Evolutionary conservation across 1,140 invertebrate species (phyloP).

Genomic region (Ladona fulva): DNA sequence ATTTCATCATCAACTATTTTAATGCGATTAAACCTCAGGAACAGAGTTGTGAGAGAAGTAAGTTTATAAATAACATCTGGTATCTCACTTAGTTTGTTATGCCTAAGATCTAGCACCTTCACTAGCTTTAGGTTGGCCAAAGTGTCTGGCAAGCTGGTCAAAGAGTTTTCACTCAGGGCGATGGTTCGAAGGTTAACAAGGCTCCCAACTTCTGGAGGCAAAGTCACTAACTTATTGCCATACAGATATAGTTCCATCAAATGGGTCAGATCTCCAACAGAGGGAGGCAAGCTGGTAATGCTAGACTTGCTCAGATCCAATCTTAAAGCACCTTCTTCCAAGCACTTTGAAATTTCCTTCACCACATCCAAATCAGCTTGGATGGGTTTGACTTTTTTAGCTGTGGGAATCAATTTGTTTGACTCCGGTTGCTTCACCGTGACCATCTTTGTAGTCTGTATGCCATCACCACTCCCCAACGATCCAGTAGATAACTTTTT

Average conservation of each 20-base stretch:
- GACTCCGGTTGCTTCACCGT: slow-evolving; percentile 91
- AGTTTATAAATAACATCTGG: slow-evolving; percentile 94
- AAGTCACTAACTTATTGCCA: slow-evolving; percentile 86
- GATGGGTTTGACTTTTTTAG: slow-evolving; percentile 81
- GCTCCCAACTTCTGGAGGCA: slow-evolving; percentile 90
- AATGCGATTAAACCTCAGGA: slow-evolving; percentile 94
- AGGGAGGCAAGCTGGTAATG: slow-evolving; percentile 80
- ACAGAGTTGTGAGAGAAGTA: slow-evolving; percentile 86
- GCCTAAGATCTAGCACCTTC: slow-evolving; percentile 89
- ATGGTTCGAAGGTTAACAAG: slow-evolving; percentile 84
- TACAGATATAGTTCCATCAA: slow-evolving; percentile 94
- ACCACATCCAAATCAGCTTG: slow-evolving; percentile 87
- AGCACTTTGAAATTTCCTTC: slow-evolving; percentile 87
- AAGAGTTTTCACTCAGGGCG: slow-evolving; percentile 93
- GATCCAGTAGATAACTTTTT: slow-evolving; percentile 72
- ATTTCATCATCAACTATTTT: slow-evolving; percentile 86
- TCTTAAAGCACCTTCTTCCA: slow-evolving; percentile 79
- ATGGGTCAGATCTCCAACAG: slow-evolving; percentile 85
- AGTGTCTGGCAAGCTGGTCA: slow-evolving; percentile 90
- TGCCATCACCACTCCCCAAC: slow-evolving; percentile 49
- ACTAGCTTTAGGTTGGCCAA: slow-evolving; percentile 76
- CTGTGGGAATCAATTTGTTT: slow-evolving; percentile 86
- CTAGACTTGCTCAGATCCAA: slow-evolving; percentile 97
- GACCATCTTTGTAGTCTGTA: slow-evolving; percentile 72
- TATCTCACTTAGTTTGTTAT: slow-evolving; percentile 98